These are phyloP conservation scores for Colostygia pectinataria DNA, from an alignment of 2,888 invertebrate species.

Conservation along the genomic window DNA sequence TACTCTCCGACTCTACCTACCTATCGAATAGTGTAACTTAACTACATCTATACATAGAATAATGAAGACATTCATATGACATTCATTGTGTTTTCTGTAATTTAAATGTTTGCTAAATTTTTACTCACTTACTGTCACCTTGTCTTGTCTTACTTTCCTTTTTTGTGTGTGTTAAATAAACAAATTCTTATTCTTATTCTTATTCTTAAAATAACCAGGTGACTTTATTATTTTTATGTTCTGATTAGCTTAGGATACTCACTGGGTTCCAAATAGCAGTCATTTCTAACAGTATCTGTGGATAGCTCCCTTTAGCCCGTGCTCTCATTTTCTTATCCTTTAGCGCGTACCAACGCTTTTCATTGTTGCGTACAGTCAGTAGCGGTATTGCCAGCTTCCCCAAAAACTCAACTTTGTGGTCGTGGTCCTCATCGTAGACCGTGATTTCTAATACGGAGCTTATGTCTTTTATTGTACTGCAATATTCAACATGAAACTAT, in stretches of 20 bases:
- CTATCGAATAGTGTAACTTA: no score
- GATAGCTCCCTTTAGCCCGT: conserved; percentile 95
- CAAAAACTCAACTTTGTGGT: conserved; percentile 98
- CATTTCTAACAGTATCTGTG: conserved; percentile 95
- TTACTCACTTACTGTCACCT: no score
- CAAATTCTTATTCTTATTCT: no score
- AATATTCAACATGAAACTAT: conserved; percentile 44
- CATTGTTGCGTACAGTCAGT: conserved; percentile 92
- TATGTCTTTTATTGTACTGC: conserved; percentile 96
- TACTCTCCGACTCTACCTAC: no score
- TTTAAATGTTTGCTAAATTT: no score
- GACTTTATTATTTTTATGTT: not conserved
- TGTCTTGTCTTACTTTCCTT: no score
- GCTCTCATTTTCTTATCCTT: conserved; percentile 97
- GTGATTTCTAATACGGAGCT: conserved; percentile 97
- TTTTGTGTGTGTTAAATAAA: no score
- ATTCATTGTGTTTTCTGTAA: no score
- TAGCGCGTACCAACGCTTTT: conserved; percentile 97
- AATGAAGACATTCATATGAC: no score
- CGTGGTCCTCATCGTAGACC: conserved; percentile 98
- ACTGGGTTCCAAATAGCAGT: conserved; percentile 96
- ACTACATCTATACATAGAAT: no score
- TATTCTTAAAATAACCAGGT: no score
- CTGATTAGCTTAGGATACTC: no score
- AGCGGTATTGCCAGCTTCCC: conserved; percentile 96